Base-by-base conservation (phyloP, 2,113 vertebrate genomes). In the Channa maculata region DNA sequence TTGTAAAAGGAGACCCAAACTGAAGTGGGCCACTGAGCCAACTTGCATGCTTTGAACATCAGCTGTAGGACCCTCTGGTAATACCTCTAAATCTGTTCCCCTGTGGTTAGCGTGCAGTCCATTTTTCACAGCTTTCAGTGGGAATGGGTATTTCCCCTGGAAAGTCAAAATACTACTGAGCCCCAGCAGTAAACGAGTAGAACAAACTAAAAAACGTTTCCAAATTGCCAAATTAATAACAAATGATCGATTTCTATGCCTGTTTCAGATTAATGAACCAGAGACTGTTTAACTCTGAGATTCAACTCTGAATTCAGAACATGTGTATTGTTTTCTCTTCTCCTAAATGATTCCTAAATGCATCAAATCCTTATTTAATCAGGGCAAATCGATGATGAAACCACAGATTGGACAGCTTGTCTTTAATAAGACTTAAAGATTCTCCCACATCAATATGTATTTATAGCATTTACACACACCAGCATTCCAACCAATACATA, bases 371-470 rank as follows among this genome's bases (percentile, higher is more conserved):
- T 36, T 36, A 38, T 39, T 46, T 33, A 13, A 12, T 63, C 4
- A 50, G 7, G 8, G 68, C 46, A 74, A 79, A 83, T 4, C 33
- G 10, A 71, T 3, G 15, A 67, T 38, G 63, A 84, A 68, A 82
- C 70, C 8, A 39, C 2, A 69, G 78, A 86, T 74, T 84, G 79
- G 77, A 90, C 72, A 75, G 82, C 57, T 79, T 8, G 71, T 82
- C 82, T 91, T 93, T 93, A 92, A 90, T 93, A 88, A 90, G 89
- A 91, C 87, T 83, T 66, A 24, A 10, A 76, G 70, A 69, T 70
- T 46, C 58, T 88, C 79, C 71, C 67, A 90, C 86, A 81, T 87
- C 86, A 88, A 90, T 91, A 89, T 90, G 71, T 80, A 91, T 89
- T 80, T 86, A 86, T 74, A 90, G 84, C 82, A 78, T 85, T 65